A percentile compares a stretch with the other conserved stretches of the same genome.
These are phyloP conservation scores for Myzus persicae DNA, from an alignment of 1,140 invertebrate species.

Conservation along the genomic window DNA sequence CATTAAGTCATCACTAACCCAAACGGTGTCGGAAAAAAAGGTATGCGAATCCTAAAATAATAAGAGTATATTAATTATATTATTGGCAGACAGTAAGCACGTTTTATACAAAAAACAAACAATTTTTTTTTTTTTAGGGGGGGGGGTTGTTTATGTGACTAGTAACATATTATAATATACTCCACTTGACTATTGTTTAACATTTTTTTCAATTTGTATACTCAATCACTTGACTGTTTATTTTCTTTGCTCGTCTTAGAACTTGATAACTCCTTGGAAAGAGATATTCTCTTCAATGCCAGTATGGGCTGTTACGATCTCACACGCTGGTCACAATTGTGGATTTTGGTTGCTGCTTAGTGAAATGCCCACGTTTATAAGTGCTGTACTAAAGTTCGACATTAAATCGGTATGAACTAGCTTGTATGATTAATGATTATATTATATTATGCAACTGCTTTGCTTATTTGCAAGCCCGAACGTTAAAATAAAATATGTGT, in stretches of 20 bases:
- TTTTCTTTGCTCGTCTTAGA: conserved; percentile 25
- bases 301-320: conserved; percentile 70
- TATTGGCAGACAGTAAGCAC: too few relatives aligned
- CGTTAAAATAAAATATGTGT: not conserved
- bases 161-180: too few relatives aligned
- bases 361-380: conserved; percentile 89
- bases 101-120: too few relatives aligned
- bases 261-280: conserved; percentile 63
- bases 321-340: conserved; percentile 74
- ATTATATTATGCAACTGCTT: not conserved
- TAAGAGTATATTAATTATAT: too few relatives aligned
- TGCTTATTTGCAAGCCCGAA: not conserved
- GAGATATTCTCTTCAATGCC: conserved; percentile 64
- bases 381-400: conserved; percentile 79
- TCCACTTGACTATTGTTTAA: not conserved
- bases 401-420: conserved; percentile 68
- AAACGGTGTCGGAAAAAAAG: conserved; percentile 31
- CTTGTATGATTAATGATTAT: not conserved
- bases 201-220: not conserved
- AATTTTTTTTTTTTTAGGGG: too few relatives aligned
- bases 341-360: conserved; percentile 91
- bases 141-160: too few relatives aligned
- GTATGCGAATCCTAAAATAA: not conserved
- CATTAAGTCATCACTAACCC: conserved; percentile 60
- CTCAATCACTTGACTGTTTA: not conserved